Evolutionary conservation across 1,140 invertebrate species (phyloP), one percentile per base, ranked within the genome.

Genomic region (Diachasma alloeum): DNA sequence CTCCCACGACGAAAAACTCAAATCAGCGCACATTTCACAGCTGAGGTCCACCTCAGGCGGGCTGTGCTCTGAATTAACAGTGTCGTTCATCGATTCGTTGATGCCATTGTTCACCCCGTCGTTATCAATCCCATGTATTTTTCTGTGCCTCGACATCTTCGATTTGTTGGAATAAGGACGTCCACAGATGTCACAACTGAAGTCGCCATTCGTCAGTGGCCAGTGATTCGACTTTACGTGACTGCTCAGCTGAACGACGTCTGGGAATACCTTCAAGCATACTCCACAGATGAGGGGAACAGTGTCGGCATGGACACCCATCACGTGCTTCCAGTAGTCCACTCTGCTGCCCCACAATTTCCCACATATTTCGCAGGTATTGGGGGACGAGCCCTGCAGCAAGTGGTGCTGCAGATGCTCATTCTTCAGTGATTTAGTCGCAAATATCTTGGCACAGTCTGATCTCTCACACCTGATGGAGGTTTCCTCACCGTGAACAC

Each of bases 261-360:
- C 87, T 0, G 87, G 85, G 70, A 91, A 91, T 37, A 92, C 90
- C 81, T 92, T 92, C 3, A 91, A 79, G 76, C 91, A 92, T 36
- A 92, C 90, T 0, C 91, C 91, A 74, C 91, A 92, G 11, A 91
- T 90, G n/a, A 90, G 83, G 1, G 91, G 90, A 15, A 92, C 90
- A 6, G 86, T 90, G 26, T 91, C 90, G 4, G 90, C 84, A 74
- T 92, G 91, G 0, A 92, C 91, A 6, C 91, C 91, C 91, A 91
- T 91, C 24, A 91, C 90, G 22, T 92, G 91, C 76, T 91, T 92
- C 88, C 91, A 92, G 77, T 91, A 92, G 79, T 91, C 91, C 1
- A 91, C 90, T 39, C 90, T 86, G 63, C 88, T 90, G n/a, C 89
- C 87, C 91, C 91, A 92, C 13, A 92, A 77, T 80, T 91, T 91